Evolutionary conservation across 2,113 vertebrate species (phyloP).

Genomic region (Grantiella picta): DNA sequence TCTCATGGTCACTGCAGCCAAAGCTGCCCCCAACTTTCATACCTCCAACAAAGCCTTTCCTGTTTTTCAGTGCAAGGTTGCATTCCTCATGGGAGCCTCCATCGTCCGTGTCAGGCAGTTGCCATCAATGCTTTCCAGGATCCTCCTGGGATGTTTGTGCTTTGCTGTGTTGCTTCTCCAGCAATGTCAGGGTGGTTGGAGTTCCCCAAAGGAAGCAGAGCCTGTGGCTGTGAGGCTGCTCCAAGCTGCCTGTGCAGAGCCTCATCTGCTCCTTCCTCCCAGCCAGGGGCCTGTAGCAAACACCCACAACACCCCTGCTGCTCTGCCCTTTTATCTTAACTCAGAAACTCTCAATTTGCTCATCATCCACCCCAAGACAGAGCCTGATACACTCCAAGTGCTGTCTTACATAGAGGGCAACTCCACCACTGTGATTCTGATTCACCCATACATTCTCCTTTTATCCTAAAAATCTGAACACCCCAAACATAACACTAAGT

Average conservation of each 20-base stretch:
- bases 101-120: rapidly evolving
- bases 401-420: background rate
- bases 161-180: background rate
- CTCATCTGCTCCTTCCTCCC: background rate
- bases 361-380: background rate
- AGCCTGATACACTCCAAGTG: background rate
- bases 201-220: background rate
- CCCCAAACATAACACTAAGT: background rate
- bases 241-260: rapidly evolving
- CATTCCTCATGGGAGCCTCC: background rate
- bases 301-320: background rate
- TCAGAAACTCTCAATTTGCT: too few relatives aligned
- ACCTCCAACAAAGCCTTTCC: background rate
- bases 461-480: background rate
- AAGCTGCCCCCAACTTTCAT: background rate
- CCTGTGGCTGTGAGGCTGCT: background rate
- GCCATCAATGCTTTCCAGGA: background rate
- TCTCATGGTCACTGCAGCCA: background rate
- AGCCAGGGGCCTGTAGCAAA: background rate
- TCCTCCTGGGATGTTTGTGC: background rate
- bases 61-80: background rate
- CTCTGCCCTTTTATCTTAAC: background rate
- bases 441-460: background rate
- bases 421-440: background rate
- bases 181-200: background rate